Evolutionary conservation across 2,113 vertebrate species (phyloP).

Genomic region (Ailuropoda melanoleuca): DNA sequence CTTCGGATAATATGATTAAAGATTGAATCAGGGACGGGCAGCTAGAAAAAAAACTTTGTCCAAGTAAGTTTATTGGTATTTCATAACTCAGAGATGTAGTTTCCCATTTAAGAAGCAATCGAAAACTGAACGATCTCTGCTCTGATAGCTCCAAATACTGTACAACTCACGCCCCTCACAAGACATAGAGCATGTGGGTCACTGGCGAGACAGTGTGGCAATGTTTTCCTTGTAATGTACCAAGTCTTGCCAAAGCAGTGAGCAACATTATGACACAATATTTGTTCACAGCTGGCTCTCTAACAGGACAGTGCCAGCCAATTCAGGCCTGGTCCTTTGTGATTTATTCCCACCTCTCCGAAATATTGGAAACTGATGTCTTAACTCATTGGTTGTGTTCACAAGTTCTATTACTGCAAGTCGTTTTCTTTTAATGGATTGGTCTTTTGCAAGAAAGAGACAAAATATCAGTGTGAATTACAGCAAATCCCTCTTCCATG

Average conservation of each 20-base stretch:
- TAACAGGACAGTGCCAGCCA: conserved; percentile 36
- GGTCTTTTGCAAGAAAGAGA: conserved; percentile 1
- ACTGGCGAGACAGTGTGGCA: conserved; percentile 70
- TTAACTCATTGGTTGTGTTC: conserved; percentile 32
- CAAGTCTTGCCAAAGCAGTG: conserved; percentile 50
- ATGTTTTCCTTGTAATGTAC: conserved; percentile 64
- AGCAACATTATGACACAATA: conserved; percentile 35
- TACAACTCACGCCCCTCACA: conserved; percentile 16
- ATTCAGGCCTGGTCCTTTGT: conserved; percentile 9
- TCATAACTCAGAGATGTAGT: background rate
- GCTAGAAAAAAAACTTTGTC: background rate
- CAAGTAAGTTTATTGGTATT: background rate
- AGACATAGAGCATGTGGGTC: conserved; percentile 44
- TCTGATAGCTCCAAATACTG: conserved; percentile 13
- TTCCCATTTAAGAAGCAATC: background rate
- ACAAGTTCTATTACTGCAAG: conserved; percentile 8
- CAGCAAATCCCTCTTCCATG: background rate
- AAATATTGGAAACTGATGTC: conserved; percentile 54
- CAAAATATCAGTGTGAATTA: conserved; percentile 6
- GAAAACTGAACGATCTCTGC: background rate
- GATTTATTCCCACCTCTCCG: conserved; percentile 53
- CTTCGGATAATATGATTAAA: background rate
- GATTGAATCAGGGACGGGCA: background rate
- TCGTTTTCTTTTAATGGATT: conserved; percentile 59
- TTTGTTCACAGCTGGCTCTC: background rate